Conservation (phyloP, 2,888 invertebrate species). For the Dryadula phaetusa region DNA sequence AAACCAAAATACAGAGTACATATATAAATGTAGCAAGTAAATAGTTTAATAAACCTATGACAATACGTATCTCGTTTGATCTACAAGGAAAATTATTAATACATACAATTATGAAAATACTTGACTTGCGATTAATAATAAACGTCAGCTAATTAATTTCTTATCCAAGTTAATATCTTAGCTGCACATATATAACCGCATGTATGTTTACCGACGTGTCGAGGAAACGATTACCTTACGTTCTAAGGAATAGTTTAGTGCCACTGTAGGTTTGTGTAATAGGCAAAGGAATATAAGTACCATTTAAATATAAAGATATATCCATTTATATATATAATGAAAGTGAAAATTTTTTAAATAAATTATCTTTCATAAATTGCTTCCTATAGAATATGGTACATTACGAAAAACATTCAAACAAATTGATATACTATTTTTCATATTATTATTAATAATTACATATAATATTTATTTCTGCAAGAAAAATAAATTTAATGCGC, state of each 20-base stretch:
- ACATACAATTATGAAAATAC: background rate
- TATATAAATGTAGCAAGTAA: background rate
- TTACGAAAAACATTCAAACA: no score
- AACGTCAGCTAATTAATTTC: constrained; percentile 22
- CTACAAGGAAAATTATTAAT: constrained; percentile 4
- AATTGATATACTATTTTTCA: no score
- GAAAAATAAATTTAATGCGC: no score
- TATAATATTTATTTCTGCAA: no score
- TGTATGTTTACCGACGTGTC: constrained; percentile 1
- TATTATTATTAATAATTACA: no score
- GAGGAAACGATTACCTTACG: constrained; percentile 17
- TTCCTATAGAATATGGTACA: no score
- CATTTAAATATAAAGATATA: no score
- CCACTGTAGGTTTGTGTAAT: constrained; percentile 8
- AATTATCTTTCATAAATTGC: no score
- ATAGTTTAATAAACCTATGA: background rate
- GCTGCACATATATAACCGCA: background rate
- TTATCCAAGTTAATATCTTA: constrained; percentile 12
- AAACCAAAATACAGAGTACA: background rate
- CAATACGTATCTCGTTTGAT: background rate
- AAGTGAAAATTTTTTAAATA: no score
- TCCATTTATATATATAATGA: no score
- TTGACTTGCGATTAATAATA: constrained; percentile 11
- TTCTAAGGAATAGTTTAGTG: constrained; percentile 15
- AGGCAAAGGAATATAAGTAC: constrained; percentile 2